Base-by-base conservation (phyloP, 2,888 invertebrate genomes). In the Tetanocera ferruginea region DNA sequence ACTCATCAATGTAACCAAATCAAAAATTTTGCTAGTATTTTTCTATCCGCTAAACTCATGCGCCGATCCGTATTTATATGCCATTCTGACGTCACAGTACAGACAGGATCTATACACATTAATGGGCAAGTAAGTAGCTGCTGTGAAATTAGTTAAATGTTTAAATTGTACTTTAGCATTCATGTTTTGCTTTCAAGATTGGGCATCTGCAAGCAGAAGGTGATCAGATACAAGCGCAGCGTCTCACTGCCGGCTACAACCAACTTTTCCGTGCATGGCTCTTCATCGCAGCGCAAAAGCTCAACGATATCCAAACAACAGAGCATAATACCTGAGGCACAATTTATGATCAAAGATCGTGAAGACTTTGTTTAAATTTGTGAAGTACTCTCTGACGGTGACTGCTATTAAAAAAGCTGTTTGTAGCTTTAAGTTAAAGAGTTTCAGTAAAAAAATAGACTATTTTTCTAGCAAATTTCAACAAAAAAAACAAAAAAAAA, bases 31-130 rank as follows among this genome's bases (percentile, higher is more conserved):
- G 14, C 90, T 97, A 79, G 97, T 97, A 9, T 96, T 97, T 88
- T 96, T 97, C 87, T 96, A 97, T 87, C 97, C 97, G 0, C 90
- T 98, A 79, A 97, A 97, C 89, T 95, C 97, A 0, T 97, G 96
- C 87, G 96, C 97, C 55, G 97, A 98, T 90, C 97, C 97, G 0
- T 97, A 97, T 91, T 90, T 98, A 3, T 98, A 97, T 89, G 97
- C 96, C 23, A 95, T 97, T 82, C 91, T 97, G 86, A 97, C 97
- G 8, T 94, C 96, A 80, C 96, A 96, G 89, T 97, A 96, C 87
- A 92, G 96, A 60, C 92, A 93, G 82, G 96, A 97, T 88, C 91
- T 95, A 28, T 91, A 93, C 74, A 91, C 92, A 14, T 87, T 95
- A 57, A 89, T 95, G 70, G 92, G 94, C 3, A 93, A 93, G 91